Conservation (phyloP, 64 coral and sea anemone species). For the Montipora efflorescens region DNA sequence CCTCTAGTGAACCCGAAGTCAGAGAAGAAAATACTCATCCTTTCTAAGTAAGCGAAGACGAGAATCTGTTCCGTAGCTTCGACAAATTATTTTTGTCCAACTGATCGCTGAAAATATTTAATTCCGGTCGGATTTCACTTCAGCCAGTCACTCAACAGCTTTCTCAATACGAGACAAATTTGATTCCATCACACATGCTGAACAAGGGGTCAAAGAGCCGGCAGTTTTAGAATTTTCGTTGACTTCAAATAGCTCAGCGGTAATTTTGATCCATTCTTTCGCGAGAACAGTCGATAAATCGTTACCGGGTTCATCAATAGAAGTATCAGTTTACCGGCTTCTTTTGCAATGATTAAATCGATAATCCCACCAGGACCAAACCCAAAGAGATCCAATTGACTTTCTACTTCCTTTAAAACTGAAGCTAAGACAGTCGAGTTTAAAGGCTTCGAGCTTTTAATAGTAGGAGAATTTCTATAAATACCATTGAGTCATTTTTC, state of each 20-base stretch:
- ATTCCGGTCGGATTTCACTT: background rate
- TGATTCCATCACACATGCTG: background rate
- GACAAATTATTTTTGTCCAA: background rate
- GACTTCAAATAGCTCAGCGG: background rate
- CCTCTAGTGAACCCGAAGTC: constrained; percentile 9
- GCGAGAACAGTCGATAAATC: background rate
- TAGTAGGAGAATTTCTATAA: background rate
- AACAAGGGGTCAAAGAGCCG: background rate
- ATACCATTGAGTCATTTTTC: background rate
- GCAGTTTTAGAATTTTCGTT: background rate
- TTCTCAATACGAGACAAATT: background rate
- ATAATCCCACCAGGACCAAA: constrained; percentile 1
- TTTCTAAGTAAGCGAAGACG: background rate
- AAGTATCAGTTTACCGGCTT: background rate
- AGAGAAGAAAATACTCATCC: constrained; percentile 46
- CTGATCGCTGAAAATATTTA: constrained; percentile 5
- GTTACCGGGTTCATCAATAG: background rate
- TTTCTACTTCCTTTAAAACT: background rate
- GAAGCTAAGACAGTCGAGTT: background rate
- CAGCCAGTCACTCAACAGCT: background rate
- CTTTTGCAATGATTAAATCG: background rate
- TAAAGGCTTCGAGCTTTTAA: background rate
- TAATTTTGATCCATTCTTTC: background rate
- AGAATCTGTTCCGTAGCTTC: background rate
- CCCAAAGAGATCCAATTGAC: background rate